Evolutionary conservation across 2,888 invertebrate genomes (phyloP).

Genomic region (Furcula furcula): DNA sequence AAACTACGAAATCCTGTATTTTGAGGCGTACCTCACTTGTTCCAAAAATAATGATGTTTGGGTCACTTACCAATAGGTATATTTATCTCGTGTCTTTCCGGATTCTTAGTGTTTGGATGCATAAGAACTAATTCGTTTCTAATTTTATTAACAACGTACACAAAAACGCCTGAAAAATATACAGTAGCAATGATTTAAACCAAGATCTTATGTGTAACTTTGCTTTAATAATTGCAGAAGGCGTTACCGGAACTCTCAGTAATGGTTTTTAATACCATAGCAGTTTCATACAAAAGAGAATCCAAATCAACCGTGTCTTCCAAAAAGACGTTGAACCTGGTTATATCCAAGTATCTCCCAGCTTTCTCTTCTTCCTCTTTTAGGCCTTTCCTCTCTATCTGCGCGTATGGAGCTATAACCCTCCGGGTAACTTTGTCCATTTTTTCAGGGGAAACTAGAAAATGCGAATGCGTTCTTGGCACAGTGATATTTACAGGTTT

Average conservation of each 20-base stretch:
- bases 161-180: conserved; percentile 70
- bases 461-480: conserved; percentile 61
- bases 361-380: conserved; percentile 58
- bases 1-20: too few relatives aligned
- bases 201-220: neutral
- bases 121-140: conserved; percentile 80
- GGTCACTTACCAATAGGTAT: conserved; percentile 73
- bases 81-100: conserved; percentile 77
- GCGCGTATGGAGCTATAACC: conserved; percentile 83
- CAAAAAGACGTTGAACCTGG: conserved; percentile 72
- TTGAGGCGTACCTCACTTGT: too few relatives aligned
- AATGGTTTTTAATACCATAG: conserved; percentile 77
- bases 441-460: conserved; percentile 65
- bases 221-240: too few relatives aligned
- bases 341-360: conserved; percentile 63
- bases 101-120: conserved; percentile 67
- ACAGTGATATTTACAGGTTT: conserved; percentile 11
- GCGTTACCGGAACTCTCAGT: conserved; percentile 81
- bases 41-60: neutral
- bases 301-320: conserved; percentile 81
- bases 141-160: conserved; percentile 78
- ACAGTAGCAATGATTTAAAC: neutral
- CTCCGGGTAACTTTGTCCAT: conserved; percentile 78
- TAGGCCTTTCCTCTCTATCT: conserved; percentile 64
- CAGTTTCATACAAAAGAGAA: conserved; percentile 79